These are phyloP conservation scores for Drosophila diplacantha DNA, from an alignment of 2,888 invertebrate species.

Conservation along the genomic window DNA sequence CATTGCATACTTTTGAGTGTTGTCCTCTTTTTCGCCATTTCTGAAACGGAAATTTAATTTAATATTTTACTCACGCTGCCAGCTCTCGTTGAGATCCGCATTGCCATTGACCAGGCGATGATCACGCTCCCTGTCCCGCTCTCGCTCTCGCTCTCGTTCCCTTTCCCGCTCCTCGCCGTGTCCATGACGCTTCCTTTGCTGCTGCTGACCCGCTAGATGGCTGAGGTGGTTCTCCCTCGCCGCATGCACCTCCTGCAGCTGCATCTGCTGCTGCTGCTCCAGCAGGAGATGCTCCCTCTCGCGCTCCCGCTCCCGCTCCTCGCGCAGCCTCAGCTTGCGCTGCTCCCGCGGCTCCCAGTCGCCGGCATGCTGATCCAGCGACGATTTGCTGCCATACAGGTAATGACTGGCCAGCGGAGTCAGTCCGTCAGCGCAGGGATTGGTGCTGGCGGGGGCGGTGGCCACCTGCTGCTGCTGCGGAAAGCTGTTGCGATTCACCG, in stretches of 20 bases:
- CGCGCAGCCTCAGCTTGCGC: constrained; percentile 57
- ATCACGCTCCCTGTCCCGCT: constrained; percentile 81
- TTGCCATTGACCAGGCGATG: constrained; percentile 81
- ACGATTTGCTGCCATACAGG: constrained; percentile 70
- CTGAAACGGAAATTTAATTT: not conserved
- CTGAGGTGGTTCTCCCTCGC: constrained; percentile 45
- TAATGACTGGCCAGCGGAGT: constrained; percentile 71
- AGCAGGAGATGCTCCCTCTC: constrained; percentile 50
- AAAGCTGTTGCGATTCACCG: constrained; percentile 63
- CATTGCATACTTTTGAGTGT: not conserved
- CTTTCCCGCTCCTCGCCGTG: constrained; percentile 81
- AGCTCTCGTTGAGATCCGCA: constrained; percentile 82
- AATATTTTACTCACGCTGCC: constrained; percentile 81
- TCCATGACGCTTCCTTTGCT: constrained; percentile 45
- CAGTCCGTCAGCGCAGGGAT: constrained; percentile 65
- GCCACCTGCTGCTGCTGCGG: constrained; percentile 33
- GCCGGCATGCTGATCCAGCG: constrained; percentile 61
- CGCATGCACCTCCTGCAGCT: constrained; percentile 45
- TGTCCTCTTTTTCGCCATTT: not conserved
- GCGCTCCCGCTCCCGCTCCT: constrained; percentile 57
- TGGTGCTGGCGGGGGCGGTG: constrained; percentile 20
- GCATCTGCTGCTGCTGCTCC: constrained; percentile 45
- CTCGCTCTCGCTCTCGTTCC: not conserved
- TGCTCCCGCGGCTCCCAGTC: constrained; percentile 71
- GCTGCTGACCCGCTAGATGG: constrained; percentile 36